These are phyloP conservation scores for Oreocharis arfaki DNA, from an alignment of 2,113 vertebrate genomes.

Conservation along the genomic window DNA sequence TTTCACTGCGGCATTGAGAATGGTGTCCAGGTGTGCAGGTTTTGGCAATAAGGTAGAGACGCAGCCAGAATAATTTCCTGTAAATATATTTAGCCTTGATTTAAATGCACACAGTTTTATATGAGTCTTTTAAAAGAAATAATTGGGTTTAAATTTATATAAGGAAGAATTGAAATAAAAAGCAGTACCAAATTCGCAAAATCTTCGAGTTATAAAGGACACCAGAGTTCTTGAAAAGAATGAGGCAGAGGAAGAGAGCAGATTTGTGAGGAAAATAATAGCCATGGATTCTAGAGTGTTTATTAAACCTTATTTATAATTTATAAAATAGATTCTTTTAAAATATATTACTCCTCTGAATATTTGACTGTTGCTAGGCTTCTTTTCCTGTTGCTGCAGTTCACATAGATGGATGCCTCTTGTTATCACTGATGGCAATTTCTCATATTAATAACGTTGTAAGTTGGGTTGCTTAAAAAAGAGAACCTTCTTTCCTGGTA, in stretches of 20 bases:
- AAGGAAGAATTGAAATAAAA: not conserved
- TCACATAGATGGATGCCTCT: not conserved
- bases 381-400: not conserved
- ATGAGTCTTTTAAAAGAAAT: not conserved
- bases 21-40: not conserved
- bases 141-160: not conserved
- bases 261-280: not conserved
- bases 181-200: not conserved
- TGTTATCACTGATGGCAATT: not conserved
- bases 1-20: not conserved
- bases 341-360: not conserved
- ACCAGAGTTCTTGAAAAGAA: not conserved
- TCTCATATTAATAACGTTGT: fast-evolving
- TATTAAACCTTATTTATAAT: not conserved
- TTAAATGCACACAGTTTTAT: not conserved
- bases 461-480: not conserved
- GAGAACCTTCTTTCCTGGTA: not conserved
- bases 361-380: not conserved
- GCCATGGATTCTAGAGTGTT: not conserved
- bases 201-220: not conserved
- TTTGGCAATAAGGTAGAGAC: not conserved
- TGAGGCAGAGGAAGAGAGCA: not conserved
- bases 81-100: not conserved
- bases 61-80: not conserved
- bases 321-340: not conserved